These are phyloP conservation scores for Idaea dimidiata DNA, from an alignment of 2,888 invertebrate species.

Conservation along the genomic window DNA sequence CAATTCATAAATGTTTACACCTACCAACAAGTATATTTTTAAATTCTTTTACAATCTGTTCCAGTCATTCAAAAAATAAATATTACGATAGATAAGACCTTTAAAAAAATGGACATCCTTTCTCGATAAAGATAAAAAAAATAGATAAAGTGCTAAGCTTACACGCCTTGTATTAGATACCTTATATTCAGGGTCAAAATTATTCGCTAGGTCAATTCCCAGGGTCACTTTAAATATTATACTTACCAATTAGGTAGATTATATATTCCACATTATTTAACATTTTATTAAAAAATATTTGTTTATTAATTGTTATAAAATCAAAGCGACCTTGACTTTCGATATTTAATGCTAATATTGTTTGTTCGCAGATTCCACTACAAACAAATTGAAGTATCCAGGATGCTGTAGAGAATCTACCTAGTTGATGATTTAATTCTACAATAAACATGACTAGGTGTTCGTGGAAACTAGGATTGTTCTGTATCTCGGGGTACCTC, in stretches of 20 bases:
- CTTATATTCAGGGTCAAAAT: slow-evolving; percentile 15
- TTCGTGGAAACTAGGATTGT: slow-evolving; percentile 47
- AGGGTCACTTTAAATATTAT: slow-evolving; percentile 16
- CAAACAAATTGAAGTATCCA: slow-evolving; percentile 19
- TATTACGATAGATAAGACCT: not conserved
- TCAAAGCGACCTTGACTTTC: slow-evolving; percentile 21
- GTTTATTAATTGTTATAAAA: slow-evolving; percentile 18
- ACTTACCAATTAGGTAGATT: slow-evolving; percentile 11
- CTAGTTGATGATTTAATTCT: not conserved
- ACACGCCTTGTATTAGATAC: slow-evolving; percentile 5
- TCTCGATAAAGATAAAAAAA: not conserved
- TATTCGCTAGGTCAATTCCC: slow-evolving; percentile 29
- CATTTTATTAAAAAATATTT: slow-evolving; percentile 12
- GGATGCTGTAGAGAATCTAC: slow-evolving; percentile 28
- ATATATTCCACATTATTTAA: slow-evolving; percentile 15
- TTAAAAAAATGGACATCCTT: not conserved
- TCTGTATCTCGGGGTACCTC: slow-evolving; percentile 53
- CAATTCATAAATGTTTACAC: too few relatives aligned
- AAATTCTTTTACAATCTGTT: too few relatives aligned
- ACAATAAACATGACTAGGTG: slow-evolving; percentile 42
- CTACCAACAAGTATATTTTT: too few relatives aligned
- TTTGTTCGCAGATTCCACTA: slow-evolving; percentile 28
- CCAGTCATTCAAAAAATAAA: too few relatives aligned
- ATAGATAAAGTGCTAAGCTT: not conserved
- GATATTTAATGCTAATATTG: slow-evolving; percentile 11